phyloP scores from a whole-genome alignment of 2,888 invertebrate genomes.

The Dichetophora obliterata region DNA sequence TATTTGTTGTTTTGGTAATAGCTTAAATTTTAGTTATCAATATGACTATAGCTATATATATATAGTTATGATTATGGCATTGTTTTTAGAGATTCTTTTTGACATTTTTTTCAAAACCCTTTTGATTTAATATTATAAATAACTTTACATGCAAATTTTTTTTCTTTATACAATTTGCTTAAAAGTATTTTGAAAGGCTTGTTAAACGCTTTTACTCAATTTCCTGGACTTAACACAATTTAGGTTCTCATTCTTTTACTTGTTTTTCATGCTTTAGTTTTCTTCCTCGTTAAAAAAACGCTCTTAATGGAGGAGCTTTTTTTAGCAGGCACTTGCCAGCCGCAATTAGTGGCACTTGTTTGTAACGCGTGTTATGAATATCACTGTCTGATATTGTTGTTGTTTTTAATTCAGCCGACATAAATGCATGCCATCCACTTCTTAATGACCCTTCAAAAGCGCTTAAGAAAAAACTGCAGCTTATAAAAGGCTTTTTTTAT shows the following conservation, averaged over 20 bases:
- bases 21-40: no score
- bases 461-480: conserved; percentile 23
- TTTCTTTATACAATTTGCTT: no score
- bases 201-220: no score
- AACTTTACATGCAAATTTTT: no score
- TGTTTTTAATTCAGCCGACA: background rate
- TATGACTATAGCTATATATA: no score
- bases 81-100: no score
- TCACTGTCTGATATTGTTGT: background rate
- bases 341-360: conserved; percentile 28
- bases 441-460: conserved; percentile 28
- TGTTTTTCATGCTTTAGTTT: background rate
- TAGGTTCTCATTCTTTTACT: background rate
- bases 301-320: background rate
- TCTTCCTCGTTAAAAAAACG: background rate
- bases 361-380: background rate
- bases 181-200: no score
- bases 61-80: no score
- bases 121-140: no score
- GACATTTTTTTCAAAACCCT: no score
- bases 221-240: no score
- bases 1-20: no score
- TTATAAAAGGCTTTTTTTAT: background rate
- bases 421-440: conserved; percentile 8
- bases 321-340: conserved; percentile 18